phyloP scores from a whole-genome alignment of 2,888 invertebrate genomes.

The Lithosia quadra region DNA sequence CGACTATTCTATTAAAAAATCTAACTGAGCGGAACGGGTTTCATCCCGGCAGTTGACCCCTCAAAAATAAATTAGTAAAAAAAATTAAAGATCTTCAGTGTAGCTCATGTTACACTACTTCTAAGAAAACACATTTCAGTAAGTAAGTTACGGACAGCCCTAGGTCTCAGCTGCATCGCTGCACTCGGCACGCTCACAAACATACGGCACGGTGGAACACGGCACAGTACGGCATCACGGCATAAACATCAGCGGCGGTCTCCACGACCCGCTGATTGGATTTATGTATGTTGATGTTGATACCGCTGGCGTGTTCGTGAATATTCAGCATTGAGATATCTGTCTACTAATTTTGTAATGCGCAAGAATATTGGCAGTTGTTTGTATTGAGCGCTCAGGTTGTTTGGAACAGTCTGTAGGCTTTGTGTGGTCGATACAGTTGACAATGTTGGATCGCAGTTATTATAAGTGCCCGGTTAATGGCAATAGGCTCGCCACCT shows the following conservation, averaged over 20 bases:
- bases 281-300: constrained; percentile 71
- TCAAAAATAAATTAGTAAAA: no score
- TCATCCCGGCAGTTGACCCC: no score
- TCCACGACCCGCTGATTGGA: constrained; percentile 79
- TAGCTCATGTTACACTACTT: not conserved
- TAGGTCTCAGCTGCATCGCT: constrained; percentile 69
- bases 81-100: no score
- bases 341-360: constrained; percentile 44
- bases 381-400: constrained; percentile 5
- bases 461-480: no score
- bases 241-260: constrained; percentile 68
- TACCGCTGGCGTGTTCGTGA: constrained; percentile 46
- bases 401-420: not conserved
- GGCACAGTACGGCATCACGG: constrained; percentile 38
- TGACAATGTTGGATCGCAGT: not conserved
- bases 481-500: no score
- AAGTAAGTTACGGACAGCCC: constrained; percentile 58
- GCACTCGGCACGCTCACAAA: constrained; percentile 75
- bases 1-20: no score
- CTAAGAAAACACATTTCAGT: not conserved
- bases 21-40: no score
- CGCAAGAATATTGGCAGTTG: constrained; percentile 32
- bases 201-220: constrained; percentile 33
- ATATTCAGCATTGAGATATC: constrained; percentile 52
- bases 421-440: not conserved